Conservation (phyloP, 2,797 vertebrate genomes). For the Neoniphon sammara region DNA sequence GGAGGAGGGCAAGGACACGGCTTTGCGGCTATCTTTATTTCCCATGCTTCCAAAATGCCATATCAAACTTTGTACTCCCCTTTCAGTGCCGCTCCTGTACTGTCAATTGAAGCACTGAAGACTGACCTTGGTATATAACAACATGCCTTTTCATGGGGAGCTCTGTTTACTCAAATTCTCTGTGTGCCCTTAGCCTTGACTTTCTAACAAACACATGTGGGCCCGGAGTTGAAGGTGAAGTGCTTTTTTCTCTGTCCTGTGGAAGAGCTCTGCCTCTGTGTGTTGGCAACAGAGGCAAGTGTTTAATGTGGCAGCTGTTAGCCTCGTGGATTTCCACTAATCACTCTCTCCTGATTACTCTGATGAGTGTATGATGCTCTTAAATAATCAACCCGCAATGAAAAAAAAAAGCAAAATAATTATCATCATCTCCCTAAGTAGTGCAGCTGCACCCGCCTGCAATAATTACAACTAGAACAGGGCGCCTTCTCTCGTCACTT, state of each 20-base stretch:
- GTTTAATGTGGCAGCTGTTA: conserved; percentile 86
- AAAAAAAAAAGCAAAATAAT: conserved; percentile 82
- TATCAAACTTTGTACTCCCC: conserved; percentile 64
- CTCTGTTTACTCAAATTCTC: conserved; percentile 66
- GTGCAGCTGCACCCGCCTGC: conserved; percentile 84
- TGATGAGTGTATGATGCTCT: conserved; percentile 87
- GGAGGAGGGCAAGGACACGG: conserved; percentile 41
- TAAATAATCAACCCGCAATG: conserved; percentile 86
- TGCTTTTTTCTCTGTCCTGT: conserved; percentile 75
- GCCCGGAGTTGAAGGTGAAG: conserved; percentile 79
- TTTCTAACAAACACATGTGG: conserved; percentile 76
- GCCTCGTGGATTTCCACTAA: conserved; percentile 85
- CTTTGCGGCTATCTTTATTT: conserved; percentile 46
- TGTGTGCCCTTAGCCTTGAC: conserved; percentile 68
- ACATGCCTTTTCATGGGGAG: conserved; percentile 60
- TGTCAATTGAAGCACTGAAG: conserved; percentile 49
- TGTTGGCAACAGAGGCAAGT: conserved; percentile 82
- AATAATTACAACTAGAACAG: conserved; percentile 84
- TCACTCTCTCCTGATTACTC: conserved; percentile 87
- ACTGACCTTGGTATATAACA: conserved; percentile 71
- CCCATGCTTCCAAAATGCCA: conserved; percentile 56
- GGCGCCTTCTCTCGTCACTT: conserved; percentile 83
- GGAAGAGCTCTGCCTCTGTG: conserved; percentile 74
- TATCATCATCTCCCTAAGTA: conserved; percentile 86
- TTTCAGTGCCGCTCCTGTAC: conserved; percentile 24